Base-by-base conservation (phyloP, 1,140 invertebrate genomes). In the Pemphigus obesinymphae region DNA sequence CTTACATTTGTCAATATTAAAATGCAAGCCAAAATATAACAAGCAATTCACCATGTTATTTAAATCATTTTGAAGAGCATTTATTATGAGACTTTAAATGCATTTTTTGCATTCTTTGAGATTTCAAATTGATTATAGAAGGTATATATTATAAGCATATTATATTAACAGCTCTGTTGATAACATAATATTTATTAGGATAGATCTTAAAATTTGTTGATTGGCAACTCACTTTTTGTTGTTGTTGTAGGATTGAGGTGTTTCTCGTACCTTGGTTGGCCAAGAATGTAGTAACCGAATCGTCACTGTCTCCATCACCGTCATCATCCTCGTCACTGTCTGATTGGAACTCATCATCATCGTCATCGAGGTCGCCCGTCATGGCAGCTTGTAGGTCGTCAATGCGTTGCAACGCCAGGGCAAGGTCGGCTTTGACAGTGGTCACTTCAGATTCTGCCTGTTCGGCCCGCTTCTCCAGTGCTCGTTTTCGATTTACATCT, bases 331-430 rank as follows among this genome's bases (percentile, higher is more conserved):
- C 66, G n/a, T 82, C 80, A 13, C 66, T 72, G n/a, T 70, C 66
- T 10, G 61, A 50, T 13, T 78, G 73, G 84, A 89, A 88, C 78
- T 88, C 89, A 83, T 88, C 88, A 43, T 68, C 68, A 13, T 70
- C 66, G 13, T 70, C 68, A 45, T 89, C 85, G 81, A 92, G 88
- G 82, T 92, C 91, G 4, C 90, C 94, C 85, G 95, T 92, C 86
- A 96, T 92, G n/a, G 94, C 94, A 84, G 92, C 90, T 84, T 95
- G 94, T 11, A 96, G 87, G 87, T 96, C 94, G 68, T 94, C 92
- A 83, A 96, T 95, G 84, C 94, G 89, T 86, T 95, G 93, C 83
- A 95, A 87, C 8, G 95, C 94, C 84, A 96, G 87, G 80, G 93
- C 90, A 31, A 96, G 88, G 87, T 96, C 95, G 72, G 92, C 90